Base-by-base conservation (phyloP, 2,113 vertebrate genomes). In the Spea multiplicata region DNA sequence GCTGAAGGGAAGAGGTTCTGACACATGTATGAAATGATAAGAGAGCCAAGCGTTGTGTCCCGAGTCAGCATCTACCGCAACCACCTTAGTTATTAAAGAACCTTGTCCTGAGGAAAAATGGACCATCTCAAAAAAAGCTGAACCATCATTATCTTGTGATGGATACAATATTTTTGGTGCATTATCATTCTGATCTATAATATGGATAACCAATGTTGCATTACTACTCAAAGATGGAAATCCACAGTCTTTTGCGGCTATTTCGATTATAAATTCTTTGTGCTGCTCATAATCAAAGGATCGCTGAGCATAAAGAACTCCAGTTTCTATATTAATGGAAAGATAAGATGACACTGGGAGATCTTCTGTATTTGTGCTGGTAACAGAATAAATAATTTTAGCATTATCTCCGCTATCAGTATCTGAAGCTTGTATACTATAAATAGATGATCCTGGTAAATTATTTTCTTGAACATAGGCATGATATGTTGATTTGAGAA, bases 241-340 rank as follows among this genome's bases (percentile, higher is more conserved):
- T 1, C 82, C 85, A 8, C 84, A 7, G 44, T 68, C 66, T 48
- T 68, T 68, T 2, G 45, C 66, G 5, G 46, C 47, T 9, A 68
- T 13, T 6, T n/a, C 45, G 6, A 68, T 8, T 68, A 47, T 8
- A 68, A 68, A 68, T 5, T 68, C 44, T 6, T 85, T 89, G 0
- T 95, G 90, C 81, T 93, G 92, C 80, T 97, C 95, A 0, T 96
- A 93, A 86, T 97, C 95, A 85, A 97, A 89, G 44, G 94, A 89
- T 59, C 91, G 87, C 87, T 68, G 66, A n/a, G 66, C 66, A 47
- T 68, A 68, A 5, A 68, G 3, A 47, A 47, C 14, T 10, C 66
- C 66, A 47, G 8, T 68, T 10, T 47, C 66, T 14, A 46, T 10
- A 68, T 68, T 64, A 62, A 13, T 14, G 87, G 69, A 87, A 84